Evolutionary conservation across 1,140 invertebrate genomes (phyloP).

Genomic region (Lasioglossum albipes): DNA sequence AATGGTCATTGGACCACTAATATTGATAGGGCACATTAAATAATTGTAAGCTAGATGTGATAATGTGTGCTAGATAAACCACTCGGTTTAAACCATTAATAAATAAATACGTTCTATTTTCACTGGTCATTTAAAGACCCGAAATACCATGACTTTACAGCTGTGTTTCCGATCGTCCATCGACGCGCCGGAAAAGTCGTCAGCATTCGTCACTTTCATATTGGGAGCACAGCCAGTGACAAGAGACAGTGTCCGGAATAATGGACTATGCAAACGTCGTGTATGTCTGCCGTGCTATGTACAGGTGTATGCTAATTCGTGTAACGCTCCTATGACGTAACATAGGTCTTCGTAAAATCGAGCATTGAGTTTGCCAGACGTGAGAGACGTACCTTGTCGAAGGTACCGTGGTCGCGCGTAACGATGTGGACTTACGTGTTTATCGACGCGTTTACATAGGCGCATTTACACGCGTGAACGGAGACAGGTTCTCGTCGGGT

Average conservation of each 20-base stretch:
- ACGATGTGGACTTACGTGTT: constrained; percentile 68
- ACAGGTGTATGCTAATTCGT: constrained; percentile 42
- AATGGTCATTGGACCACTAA: too few relatives aligned
- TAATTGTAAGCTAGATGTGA: too few relatives aligned
- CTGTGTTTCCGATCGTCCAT: not conserved
- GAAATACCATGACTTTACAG: too few relatives aligned
- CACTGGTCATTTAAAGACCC: too few relatives aligned
- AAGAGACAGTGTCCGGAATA: constrained; percentile 8
- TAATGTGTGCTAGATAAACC: too few relatives aligned
- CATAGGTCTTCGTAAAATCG: constrained; percentile 59
- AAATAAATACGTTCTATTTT: too few relatives aligned
- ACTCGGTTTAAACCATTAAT: too few relatives aligned
- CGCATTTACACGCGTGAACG: constrained; percentile 54
- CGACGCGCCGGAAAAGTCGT: not conserved
- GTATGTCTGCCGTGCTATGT: not conserved
- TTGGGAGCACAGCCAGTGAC: not conserved
- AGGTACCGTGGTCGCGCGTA: constrained; percentile 56
- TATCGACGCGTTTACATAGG: constrained; percentile 61
- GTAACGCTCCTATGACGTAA: constrained; percentile 32
- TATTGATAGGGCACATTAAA: too few relatives aligned
- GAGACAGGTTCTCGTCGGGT: constrained; percentile 8
- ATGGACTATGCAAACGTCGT: constrained; percentile 16
- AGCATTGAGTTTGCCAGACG: constrained; percentile 49
- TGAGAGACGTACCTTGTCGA: constrained; percentile 54
- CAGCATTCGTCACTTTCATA: not conserved